Evolutionary conservation across 2,797 vertebrate species (phyloP), one percentile per base, ranked within the genome.

Genomic region (Dicrostonyx torquatus): DNA sequence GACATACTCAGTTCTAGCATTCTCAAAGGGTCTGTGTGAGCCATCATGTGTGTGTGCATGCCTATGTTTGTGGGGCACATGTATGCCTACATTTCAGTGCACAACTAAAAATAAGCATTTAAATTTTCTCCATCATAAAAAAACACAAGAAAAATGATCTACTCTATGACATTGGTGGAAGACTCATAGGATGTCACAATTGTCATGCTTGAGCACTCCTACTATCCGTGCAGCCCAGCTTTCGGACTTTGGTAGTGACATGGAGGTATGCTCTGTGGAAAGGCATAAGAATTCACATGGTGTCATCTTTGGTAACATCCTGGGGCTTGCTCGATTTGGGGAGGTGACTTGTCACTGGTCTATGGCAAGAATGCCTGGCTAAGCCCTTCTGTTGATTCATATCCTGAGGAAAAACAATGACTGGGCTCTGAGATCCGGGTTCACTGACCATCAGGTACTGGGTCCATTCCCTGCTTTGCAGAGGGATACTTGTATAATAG

Each of bases 81-180:
- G 4, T 31, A 6, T 5, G 1, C 45, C 2, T 45, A 66, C 18
- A 5, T 34, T 60, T 62, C 3, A 1, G 13, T 0, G n/a, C 11
- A 34, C 31, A 60, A 20, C 17, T 31, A 31, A 64, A 40, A 34
- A 53, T 5, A 11, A 77, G 60, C 17, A 26, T 60, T 53, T 40
- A 24, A 58, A n/a, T 29, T 73, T 87, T 26, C 40, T 76, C 20
- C 24, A 10, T 18, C 20, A 37, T 37, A 45, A 11, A 37, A 34
- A n/a, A 62, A 12, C 18, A 22, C 0, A 34, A 13, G 13, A 45
- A n/a, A 11, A 31, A 2, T 8, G 8, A 43, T 17, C 6, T 50
- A 0, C 0, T 1, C 0, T 3, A 5, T 0, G 43, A 29, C 31
- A 2, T n/a, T 31, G 8, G 20, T 0, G 0, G 15, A 20, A 20